Evolutionary conservation across 2,888 invertebrate genomes (phyloP).

Genomic region (Drosophila anceps): DNA sequence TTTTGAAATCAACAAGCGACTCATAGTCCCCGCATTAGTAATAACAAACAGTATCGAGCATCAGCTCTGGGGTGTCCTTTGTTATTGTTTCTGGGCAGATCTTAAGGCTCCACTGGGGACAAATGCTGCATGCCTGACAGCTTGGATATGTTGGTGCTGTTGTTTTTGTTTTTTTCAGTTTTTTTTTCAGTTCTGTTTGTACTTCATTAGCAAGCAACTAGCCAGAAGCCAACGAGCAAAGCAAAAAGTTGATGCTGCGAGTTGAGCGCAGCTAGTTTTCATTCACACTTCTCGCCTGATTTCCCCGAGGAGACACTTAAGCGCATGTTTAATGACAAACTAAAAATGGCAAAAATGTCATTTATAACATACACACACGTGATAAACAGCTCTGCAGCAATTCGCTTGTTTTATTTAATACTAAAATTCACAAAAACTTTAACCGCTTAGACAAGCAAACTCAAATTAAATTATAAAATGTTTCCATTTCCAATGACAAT

Average conservation of each 20-base stretch:
- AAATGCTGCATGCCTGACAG: slow-evolving; percentile 27
- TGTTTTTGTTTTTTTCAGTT: slow-evolving; percentile 23
- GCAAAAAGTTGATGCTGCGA: slow-evolving; percentile 13
- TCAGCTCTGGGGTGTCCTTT: slow-evolving; percentile 67
- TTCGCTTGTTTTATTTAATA: slow-evolving; percentile 3
- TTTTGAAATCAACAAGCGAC: slow-evolving; percentile 7
- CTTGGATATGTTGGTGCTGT: slow-evolving; percentile 33
- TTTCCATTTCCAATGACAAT: slow-evolving; percentile 30
- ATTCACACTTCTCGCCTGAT: slow-evolving; percentile 66
- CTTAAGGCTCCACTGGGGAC: slow-evolving; percentile 45
- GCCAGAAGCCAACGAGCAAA: slow-evolving; percentile 15
- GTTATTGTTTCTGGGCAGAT: slow-evolving; percentile 76
- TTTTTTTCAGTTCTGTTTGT: slow-evolving; percentile 18
- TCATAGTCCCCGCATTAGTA: neutral
- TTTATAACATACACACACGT: slow-evolving; percentile 36
- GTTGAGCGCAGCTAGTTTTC: slow-evolving; percentile 26
- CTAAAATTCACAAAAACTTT: neutral
- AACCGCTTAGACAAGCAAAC: slow-evolving; percentile 3
- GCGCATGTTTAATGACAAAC: slow-evolving; percentile 31
- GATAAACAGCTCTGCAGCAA: slow-evolving; percentile 7
- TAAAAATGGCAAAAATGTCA: slow-evolving; percentile 15
- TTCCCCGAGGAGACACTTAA: slow-evolving; percentile 60
- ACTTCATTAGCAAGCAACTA: slow-evolving; percentile 50
- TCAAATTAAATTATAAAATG: slow-evolving; percentile 45
- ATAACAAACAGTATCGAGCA: slow-evolving; percentile 14